These are phyloP conservation scores for Etheostoma perlongum DNA, from an alignment of 2,797 vertebrate genomes.

Conservation along the genomic window DNA sequence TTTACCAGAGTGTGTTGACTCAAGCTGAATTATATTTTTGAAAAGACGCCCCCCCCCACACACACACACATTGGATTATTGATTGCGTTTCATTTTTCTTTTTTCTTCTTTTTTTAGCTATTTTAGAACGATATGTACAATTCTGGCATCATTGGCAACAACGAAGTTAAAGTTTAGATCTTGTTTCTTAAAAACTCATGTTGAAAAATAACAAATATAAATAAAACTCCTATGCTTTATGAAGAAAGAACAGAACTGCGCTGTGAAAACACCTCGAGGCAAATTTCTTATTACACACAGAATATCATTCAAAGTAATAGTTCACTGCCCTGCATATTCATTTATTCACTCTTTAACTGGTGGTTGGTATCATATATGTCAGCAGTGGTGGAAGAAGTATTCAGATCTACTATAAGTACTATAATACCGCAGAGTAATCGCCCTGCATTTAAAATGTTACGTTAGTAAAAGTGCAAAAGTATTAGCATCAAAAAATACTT, in stretches of 20 bases:
- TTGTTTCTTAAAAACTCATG: background rate
- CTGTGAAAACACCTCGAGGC: background rate
- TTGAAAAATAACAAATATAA: too few species aligned
- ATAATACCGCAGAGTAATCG: background rate
- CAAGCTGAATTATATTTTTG: background rate
- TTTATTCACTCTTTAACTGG: background rate
- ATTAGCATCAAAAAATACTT: background rate
- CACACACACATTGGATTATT: background rate
- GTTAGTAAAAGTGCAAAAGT: background rate
- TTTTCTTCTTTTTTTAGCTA: background rate
- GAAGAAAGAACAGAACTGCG: background rate
- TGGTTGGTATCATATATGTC: background rate
- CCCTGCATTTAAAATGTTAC: background rate
- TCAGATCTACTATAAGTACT: background rate
- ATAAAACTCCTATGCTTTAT: background rate
- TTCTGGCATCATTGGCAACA: background rate
- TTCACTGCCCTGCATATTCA: background rate
- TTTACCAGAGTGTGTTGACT: slow-evolving; percentile 29
- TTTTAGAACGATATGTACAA: background rate
- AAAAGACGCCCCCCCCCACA: too few species aligned
- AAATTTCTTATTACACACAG: background rate
- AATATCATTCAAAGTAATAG: background rate
- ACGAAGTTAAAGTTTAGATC: background rate
- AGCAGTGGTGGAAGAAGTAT: background rate
- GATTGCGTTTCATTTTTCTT: background rate